Evolutionary conservation across 2,888 invertebrate genomes (phyloP).

Genomic region (Melipona beecheii): DNA sequence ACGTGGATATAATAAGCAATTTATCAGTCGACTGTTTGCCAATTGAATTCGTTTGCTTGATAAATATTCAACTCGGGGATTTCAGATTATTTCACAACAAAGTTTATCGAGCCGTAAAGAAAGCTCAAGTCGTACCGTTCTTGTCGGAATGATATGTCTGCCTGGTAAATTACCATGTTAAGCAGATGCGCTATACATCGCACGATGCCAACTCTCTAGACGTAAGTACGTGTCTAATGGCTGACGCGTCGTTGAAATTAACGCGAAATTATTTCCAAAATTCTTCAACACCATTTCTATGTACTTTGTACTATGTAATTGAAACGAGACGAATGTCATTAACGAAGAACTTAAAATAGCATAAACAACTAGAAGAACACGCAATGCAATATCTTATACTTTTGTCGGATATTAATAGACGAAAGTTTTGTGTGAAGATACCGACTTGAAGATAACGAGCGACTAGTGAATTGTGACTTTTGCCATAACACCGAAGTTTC

Average conservation of each 20-base stretch:
- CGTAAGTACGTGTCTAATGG: not conserved
- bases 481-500: too few relatives aligned
- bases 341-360: too few relatives aligned
- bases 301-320: too few relatives aligned
- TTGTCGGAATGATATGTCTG: not conserved
- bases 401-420: too few relatives aligned
- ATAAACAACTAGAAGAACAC: too few relatives aligned
- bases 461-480: too few relatives aligned
- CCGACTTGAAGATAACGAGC: too few relatives aligned
- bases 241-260: not conserved
- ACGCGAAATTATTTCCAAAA: not conserved
- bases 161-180: not conserved
- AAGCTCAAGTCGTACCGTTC: not conserved
- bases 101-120: not conserved
- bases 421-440: too few relatives aligned
- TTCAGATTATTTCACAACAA: not conserved
- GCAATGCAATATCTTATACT: too few relatives aligned
- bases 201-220: too few relatives aligned
- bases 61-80: not conserved
- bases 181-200: not conserved
- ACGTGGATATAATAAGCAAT: not conserved
- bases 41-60: not conserved
- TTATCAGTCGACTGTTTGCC: not conserved
- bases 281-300: not conserved
- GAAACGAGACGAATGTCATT: too few relatives aligned